These are phyloP conservation scores for Cataglyphis altisquamis DNA, from an alignment of 2,888 invertebrate genomes.

Conservation along the genomic window DNA sequence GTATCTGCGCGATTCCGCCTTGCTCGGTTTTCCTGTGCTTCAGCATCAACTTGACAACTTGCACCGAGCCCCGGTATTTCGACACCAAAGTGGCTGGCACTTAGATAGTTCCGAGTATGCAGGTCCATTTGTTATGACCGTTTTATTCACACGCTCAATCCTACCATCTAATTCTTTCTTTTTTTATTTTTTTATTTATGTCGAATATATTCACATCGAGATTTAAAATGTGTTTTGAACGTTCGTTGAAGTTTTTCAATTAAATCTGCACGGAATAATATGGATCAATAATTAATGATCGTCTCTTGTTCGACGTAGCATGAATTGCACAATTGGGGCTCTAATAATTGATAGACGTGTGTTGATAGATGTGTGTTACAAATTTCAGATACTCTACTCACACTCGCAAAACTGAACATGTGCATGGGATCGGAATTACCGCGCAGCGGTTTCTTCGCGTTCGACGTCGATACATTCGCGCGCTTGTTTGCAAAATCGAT, in stretches of 20 bases:
- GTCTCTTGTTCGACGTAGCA: not conserved
- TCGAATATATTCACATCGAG: not conserved
- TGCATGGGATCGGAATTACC: conserved; percentile 6
- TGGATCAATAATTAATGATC: conserved; percentile 33
- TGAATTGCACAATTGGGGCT: conserved; percentile 19
- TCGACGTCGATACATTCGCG: conserved; percentile 26
- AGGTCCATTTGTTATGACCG: conserved; percentile 1
- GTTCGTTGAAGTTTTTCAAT: not conserved
- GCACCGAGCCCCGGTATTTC: conserved; percentile 21
- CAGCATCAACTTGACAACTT: conserved; percentile 26
- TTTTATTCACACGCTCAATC: not conserved
- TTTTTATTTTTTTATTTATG: not conserved
- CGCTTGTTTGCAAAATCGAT: conserved; percentile 56
- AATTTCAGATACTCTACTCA: conserved; percentile 13
- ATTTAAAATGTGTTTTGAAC: not conserved
- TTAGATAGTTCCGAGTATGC: conserved; percentile 4
- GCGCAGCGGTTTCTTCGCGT: conserved; percentile 19
- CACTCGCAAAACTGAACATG: conserved; percentile 49
- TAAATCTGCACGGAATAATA: conserved; percentile 26
- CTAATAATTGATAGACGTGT: conserved; percentile 46
- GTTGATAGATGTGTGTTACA: not conserved
- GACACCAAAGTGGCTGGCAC: not conserved
- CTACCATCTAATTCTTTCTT: not conserved
- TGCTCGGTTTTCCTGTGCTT: not conserved
- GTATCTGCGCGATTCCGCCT: conserved; percentile 50